These are phyloP conservation scores for Drosophila pseudotakahashii DNA, from an alignment of 2,888 invertebrate genomes.

Conservation along the genomic window DNA sequence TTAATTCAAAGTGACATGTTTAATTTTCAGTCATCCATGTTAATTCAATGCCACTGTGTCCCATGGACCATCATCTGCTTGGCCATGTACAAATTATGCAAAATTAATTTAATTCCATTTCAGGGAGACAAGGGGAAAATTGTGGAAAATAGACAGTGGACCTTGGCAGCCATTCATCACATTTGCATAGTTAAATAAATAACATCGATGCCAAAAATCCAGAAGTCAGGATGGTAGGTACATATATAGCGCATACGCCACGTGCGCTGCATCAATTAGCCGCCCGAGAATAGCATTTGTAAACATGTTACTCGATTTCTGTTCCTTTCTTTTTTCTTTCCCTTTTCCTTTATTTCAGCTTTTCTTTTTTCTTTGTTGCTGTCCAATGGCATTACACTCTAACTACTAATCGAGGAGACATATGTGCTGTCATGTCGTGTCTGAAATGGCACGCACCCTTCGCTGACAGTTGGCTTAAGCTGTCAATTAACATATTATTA, in stretches of 20 bases:
- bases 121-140: background rate
- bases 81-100: constrained; percentile 25
- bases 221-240: background rate
- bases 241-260: constrained; percentile 26
- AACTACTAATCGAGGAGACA: constrained; percentile 42
- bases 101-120: constrained; percentile 37
- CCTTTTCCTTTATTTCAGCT: background rate
- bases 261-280: constrained; percentile 30
- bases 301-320: constrained; percentile 1
- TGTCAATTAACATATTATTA: constrained; percentile 71
- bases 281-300: constrained; percentile 12
- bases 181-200: constrained; percentile 37
- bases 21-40: background rate
- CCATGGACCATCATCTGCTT: constrained; percentile 10
- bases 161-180: constrained; percentile 28
- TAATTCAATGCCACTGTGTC: constrained; percentile 3
- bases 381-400: constrained; percentile 8
- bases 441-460: constrained; percentile 32
- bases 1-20: background rate
- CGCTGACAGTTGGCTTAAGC: constrained; percentile 67
- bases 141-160: constrained; percentile 3
- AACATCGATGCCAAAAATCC: constrained; percentile 26
- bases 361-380: background rate
- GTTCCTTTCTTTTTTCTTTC: no score
- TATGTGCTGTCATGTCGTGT: constrained; percentile 47